phyloP scores from a whole-genome alignment of 2,797 vertebrate genomes.

The Lutjanus campechanus region DNA sequence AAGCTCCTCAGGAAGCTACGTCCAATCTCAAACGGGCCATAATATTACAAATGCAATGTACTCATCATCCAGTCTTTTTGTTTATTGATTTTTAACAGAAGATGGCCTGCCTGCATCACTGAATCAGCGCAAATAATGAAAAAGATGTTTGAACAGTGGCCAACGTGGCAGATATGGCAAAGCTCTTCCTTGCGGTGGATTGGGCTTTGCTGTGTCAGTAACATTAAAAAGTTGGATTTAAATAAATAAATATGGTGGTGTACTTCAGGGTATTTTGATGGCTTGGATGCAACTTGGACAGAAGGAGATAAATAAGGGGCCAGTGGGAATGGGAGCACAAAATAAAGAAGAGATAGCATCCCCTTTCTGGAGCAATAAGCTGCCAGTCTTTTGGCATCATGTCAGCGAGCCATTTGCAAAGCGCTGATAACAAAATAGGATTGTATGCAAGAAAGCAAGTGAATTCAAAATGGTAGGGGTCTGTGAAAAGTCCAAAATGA shows the following conservation, averaged over 20 bases:
- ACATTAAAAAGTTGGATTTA: slow-evolving; percentile 17
- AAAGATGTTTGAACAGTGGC: slow-evolving; percentile 34
- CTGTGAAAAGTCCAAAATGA: neutral
- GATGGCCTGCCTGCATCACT: slow-evolving; percentile 2
- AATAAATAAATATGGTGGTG: neutral
- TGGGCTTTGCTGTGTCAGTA: slow-evolving; percentile 29
- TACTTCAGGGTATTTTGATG: slow-evolving; percentile 46
- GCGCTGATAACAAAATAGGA: slow-evolving; percentile 61
- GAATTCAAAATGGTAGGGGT: slow-evolving; percentile 10
- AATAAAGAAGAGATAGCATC: slow-evolving; percentile 57
- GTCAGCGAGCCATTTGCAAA: slow-evolving; percentile 57
- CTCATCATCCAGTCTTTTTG: slow-evolving; percentile 32
- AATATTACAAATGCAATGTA: slow-evolving; percentile 43
- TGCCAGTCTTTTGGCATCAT: slow-evolving; percentile 54
- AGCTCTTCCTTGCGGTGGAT: slow-evolving; percentile 4
- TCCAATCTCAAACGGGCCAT: slow-evolving; percentile 24
- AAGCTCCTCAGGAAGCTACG: slow-evolving; percentile 8
- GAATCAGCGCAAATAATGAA: slow-evolving; percentile 33
- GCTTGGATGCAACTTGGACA: slow-evolving; percentile 22
- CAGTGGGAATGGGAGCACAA: slow-evolving; percentile 24
- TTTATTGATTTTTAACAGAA: slow-evolving; percentile 40
- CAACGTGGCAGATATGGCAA: slow-evolving; percentile 9
- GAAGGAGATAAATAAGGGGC: slow-evolving; percentile 57
- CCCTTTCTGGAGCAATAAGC: slow-evolving; percentile 56
- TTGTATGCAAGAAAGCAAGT: slow-evolving; percentile 27